These are phyloP conservation scores for Bufo bufo DNA, from an alignment of 2,113 vertebrate genomes.

Conservation along the genomic window DNA sequence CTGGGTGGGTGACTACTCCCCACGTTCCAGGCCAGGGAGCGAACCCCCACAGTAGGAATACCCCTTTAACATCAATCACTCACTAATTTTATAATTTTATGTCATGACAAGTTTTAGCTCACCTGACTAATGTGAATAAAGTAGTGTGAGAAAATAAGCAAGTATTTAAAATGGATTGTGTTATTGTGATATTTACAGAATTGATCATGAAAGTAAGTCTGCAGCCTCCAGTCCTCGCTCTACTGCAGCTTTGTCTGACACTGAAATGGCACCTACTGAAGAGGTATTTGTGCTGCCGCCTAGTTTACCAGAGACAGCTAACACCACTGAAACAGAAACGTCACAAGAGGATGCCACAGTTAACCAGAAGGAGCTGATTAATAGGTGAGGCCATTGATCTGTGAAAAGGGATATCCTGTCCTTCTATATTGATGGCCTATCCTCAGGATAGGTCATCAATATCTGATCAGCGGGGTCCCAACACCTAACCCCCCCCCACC, in stretches of 20 bases:
- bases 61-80: too few relatives aligned
- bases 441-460: too few relatives aligned
- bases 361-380: slow-evolving; percentile 61
- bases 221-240: slow-evolving; percentile 59
- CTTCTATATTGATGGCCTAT: too few relatives aligned
- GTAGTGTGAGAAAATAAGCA: neutral
- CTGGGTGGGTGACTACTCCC: too few relatives aligned
- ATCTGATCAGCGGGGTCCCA: too few relatives aligned
- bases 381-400: slow-evolving; percentile 60
- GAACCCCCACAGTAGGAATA: too few relatives aligned
- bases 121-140: neutral
- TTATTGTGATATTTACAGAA: slow-evolving; percentile 57
- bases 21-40: too few relatives aligned
- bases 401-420: neutral
- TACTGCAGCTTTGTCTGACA: slow-evolving; percentile 62
- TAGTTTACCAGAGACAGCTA: slow-evolving; percentile 54
- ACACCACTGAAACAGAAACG: slow-evolving; percentile 56
- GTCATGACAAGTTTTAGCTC: neutral
- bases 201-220: slow-evolving; percentile 66
- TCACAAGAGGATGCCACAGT: slow-evolving; percentile 11
- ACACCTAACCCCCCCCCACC: too few relatives aligned
- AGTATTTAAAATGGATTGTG: neutral
- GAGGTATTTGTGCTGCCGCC: slow-evolving; percentile 60
- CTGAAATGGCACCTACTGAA: slow-evolving; percentile 36
- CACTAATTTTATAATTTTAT: neutral